A percentile compares a stretch with the other conserved stretches of the same genome.
These are phyloP conservation scores for Cairina moschata DNA, from an alignment of 2,113 vertebrate genomes.

Conservation along the genomic window DNA sequence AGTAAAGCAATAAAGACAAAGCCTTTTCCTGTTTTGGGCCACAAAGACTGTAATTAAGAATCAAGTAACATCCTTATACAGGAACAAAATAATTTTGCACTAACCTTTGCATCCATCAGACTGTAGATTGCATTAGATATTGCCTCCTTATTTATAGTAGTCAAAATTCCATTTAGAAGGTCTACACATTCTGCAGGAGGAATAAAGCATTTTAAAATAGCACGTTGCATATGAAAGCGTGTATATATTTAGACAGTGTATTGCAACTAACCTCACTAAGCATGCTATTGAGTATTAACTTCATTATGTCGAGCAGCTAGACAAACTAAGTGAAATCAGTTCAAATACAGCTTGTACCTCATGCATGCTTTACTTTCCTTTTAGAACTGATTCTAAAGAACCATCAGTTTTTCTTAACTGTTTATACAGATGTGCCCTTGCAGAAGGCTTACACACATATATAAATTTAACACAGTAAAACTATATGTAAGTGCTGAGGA, in stretches of 20 bases:
- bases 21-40: not conserved
- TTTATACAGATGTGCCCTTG: not conserved
- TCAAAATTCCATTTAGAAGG: conserved; percentile 45
- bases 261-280: not conserved
- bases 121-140: conserved; percentile 56
- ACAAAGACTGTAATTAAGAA: not conserved
- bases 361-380: not conserved
- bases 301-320: not conserved
- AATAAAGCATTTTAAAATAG: not conserved
- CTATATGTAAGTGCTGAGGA: not conserved
- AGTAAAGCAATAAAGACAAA: not conserved
- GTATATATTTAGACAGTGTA: not conserved
- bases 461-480: not conserved
- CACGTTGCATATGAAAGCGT: not conserved
- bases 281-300: not conserved
- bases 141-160: conserved; percentile 24
- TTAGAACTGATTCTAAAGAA: not conserved
- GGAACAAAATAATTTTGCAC: not conserved
- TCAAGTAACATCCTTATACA: not conserved
- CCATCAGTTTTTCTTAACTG: not conserved
- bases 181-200: conserved; percentile 42
- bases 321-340: not conserved
- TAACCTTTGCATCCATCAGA: conserved; percentile 64
- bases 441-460: not conserved
- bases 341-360: not conserved